Conservation (phyloP, 2,797 vertebrate species). For the Acrossocheilus fasciatus region DNA sequence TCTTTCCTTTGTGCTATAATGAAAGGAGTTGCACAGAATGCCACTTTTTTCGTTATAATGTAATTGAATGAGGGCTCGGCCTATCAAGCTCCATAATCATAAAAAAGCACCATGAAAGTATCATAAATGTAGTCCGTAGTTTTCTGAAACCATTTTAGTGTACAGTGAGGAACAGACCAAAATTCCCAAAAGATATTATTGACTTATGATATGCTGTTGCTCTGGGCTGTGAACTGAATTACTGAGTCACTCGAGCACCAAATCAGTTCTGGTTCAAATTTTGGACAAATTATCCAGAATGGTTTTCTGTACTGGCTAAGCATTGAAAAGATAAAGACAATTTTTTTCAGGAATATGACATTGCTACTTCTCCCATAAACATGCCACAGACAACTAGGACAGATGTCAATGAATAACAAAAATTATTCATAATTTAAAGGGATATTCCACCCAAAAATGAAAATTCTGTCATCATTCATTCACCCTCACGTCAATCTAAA, state of each 20-base stretch:
- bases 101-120: neutral
- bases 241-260: neutral
- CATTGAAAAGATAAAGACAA: neutral
- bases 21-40: neutral
- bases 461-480: neutral
- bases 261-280: neutral
- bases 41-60: neutral
- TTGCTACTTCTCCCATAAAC: neutral
- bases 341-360: neutral
- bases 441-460: neutral
- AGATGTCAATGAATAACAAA: neutral
- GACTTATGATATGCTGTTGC: neutral
- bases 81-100: neutral
- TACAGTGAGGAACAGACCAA: neutral
- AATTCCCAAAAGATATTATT: neutral
- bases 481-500: neutral
- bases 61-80: neutral
- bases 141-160: neutral
- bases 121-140: neutral
- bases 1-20: neutral
- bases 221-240: neutral
- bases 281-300: neutral
- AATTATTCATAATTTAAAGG: neutral
- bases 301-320: neutral
- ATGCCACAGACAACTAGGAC: neutral